phyloP scores from a whole-genome alignment of 2,113 vertebrate species.

The Dipodomys spectabilis region DNA sequence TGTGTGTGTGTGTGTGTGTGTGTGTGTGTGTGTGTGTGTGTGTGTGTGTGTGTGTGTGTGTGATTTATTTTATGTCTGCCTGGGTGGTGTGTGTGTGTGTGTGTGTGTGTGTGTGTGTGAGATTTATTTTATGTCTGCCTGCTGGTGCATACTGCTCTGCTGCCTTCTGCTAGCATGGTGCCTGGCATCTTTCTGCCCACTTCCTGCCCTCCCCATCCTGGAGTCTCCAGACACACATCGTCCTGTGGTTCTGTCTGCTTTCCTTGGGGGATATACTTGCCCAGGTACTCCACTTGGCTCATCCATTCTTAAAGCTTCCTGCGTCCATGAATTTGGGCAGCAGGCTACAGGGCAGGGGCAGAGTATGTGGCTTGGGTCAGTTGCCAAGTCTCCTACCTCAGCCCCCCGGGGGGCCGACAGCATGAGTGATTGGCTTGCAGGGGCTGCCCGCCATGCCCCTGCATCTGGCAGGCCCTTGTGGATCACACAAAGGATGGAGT shows the following conservation, averaged over 20 bases:
- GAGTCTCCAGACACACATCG: accelerated
- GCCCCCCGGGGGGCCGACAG: constrained; percentile 56
- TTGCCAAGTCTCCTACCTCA: constrained; percentile 55
- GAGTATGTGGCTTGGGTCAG: background rate
- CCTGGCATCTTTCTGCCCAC: background rate
- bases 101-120: no score
- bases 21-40: no score
- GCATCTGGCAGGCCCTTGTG: constrained; percentile 76
- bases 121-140: background rate
- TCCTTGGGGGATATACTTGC: background rate
- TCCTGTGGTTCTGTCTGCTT: background rate
- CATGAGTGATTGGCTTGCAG: constrained; percentile 61
- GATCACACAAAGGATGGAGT: constrained; percentile 63
- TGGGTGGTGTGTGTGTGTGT: no score
- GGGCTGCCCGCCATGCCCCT: background rate
- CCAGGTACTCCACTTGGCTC: background rate
- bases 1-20: background rate
- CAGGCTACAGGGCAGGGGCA: background rate
- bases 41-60: no score
- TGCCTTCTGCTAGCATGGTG: background rate
- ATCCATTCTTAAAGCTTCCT: background rate
- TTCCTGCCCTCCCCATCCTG: background rate
- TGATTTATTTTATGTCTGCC: no score
- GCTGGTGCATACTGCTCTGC: background rate
- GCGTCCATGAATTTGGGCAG: background rate